These are phyloP conservation scores for Parazoanthus swiftii DNA, from an alignment of 92 coral and sea anemone genomes.

Conservation along the genomic window DNA sequence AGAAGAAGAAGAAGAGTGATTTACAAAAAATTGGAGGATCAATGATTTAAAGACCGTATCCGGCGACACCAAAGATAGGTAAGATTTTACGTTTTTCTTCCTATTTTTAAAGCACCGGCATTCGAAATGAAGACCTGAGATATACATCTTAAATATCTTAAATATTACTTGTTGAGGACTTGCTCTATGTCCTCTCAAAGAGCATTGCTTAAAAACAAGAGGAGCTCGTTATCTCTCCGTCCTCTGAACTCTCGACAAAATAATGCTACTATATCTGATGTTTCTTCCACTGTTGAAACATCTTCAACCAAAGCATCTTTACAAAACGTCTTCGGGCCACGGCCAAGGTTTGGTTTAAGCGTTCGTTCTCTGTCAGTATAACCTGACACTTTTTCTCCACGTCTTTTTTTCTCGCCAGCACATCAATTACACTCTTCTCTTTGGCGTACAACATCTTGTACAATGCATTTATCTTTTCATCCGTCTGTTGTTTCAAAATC, in stretches of 20 bases:
- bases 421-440: conserved; percentile 9
- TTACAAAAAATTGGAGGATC: too few species aligned
- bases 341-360: background rate
- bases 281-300: conserved; percentile 21
- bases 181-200: background rate
- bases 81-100: too few species aligned
- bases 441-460: conserved; percentile 19
- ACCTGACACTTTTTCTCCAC: background rate
- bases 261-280: background rate
- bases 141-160: too few species aligned
- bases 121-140: too few species aligned
- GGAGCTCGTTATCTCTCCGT: background rate
- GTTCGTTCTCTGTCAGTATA: background rate
- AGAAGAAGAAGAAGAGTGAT: too few species aligned
- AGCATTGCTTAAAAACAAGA: background rate
- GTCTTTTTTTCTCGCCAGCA: conserved; percentile 4
- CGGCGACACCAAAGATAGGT: too few species aligned
- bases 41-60: too few species aligned
- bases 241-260: background rate
- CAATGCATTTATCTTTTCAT: conserved; percentile 14
- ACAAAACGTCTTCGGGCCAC: background rate
- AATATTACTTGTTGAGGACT: background rate
- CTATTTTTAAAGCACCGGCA: too few species aligned
- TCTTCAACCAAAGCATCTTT: background rate
- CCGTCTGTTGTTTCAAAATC: background rate